Evolutionary conservation across 2,888 invertebrate genomes (phyloP).

Genomic region (Eilema caniola): DNA sequence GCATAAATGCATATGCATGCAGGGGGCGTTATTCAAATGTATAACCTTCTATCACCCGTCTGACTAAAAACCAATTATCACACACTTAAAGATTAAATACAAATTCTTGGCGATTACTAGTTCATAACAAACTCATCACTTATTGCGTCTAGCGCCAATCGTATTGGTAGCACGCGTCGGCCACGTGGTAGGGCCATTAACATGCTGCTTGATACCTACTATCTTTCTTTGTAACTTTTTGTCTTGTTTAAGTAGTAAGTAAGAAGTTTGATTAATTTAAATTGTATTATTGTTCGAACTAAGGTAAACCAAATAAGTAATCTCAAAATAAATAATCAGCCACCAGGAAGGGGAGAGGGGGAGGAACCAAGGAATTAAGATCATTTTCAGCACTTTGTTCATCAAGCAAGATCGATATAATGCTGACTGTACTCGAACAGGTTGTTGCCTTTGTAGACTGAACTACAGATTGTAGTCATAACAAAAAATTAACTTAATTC

Average conservation of each 20-base stretch:
- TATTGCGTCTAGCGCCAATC: slow-evolving; percentile 34
- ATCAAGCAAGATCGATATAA: too few species aligned
- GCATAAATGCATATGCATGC: too few species aligned
- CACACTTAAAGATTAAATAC: slow-evolving; percentile 3
- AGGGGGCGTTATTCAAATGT: too few species aligned
- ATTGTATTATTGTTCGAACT: too few species aligned
- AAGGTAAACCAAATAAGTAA: too few species aligned
- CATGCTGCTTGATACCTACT: slow-evolving; percentile 26
- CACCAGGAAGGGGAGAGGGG: too few species aligned
- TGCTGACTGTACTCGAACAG: not conserved
- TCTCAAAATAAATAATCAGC: too few species aligned
- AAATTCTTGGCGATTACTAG: slow-evolving; percentile 2
- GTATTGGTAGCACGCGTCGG: slow-evolving; percentile 40
- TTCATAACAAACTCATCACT: slow-evolving; percentile 17
- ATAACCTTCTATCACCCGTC: too few species aligned
- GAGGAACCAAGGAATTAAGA: too few species aligned
- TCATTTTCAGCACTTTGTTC: too few species aligned
- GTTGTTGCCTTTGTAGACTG: slow-evolving; percentile 19
- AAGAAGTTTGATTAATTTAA: too few species aligned
- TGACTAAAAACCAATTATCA: slow-evolving; percentile 4
- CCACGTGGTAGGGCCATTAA: slow-evolving; percentile 42
- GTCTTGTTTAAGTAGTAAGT: not conserved
- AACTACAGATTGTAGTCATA: slow-evolving; percentile 7
- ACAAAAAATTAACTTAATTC: slow-evolving; percentile 1
- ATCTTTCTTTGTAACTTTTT: slow-evolving; percentile 10